Percentiles rank a stretch among this genome's conserved stretches.
These are phyloP conservation scores for Ypsolopha scabrella DNA, from an alignment of 2,888 invertebrate genomes.

Conservation along the genomic window DNA sequence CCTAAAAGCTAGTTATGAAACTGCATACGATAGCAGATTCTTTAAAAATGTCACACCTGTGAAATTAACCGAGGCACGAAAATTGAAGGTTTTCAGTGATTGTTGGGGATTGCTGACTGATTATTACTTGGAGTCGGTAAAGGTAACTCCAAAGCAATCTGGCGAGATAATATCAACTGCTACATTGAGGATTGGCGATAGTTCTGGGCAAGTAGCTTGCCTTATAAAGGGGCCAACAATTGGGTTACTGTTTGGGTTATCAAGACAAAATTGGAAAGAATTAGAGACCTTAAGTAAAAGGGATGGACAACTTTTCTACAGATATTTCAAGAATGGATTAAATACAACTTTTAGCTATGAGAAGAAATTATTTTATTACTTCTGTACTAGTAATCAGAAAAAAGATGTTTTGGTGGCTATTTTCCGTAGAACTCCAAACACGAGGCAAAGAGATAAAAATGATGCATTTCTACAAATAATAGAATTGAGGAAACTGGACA, in stretches of 20 bases:
- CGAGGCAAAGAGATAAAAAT: slow-evolving; percentile 38
- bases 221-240: slow-evolving; percentile 37
- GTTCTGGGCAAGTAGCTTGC: slow-evolving; percentile 46
- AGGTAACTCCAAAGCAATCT: slow-evolving; percentile 32
- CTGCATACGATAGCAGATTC: slow-evolving; percentile 14
- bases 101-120: slow-evolving; percentile 51
- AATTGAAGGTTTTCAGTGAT: slow-evolving; percentile 29
- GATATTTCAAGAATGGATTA: slow-evolving; percentile 54
- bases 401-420: slow-evolving; percentile 37
- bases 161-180: slow-evolving; percentile 33
- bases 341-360: slow-evolving; percentile 35
- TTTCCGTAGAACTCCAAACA: slow-evolving; percentile 40
- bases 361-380: slow-evolving; percentile 58
- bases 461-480: slow-evolving; percentile 45
- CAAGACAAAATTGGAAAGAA: slow-evolving; percentile 40
- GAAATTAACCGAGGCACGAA: slow-evolving; percentile 42
- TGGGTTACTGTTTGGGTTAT: slow-evolving; percentile 44
- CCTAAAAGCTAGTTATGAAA: not conserved
- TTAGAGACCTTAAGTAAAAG: slow-evolving; percentile 39
- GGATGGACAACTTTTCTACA: slow-evolving; percentile 51
- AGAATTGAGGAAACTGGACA: slow-evolving; percentile 37
- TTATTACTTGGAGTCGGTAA: slow-evolving; percentile 55
- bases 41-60: slow-evolving; percentile 29
- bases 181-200: slow-evolving; percentile 43
- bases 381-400: slow-evolving; percentile 44